phyloP scores from a whole-genome alignment of 2,113 vertebrate genomes.

The Apistogramma diplotaenia region DNA sequence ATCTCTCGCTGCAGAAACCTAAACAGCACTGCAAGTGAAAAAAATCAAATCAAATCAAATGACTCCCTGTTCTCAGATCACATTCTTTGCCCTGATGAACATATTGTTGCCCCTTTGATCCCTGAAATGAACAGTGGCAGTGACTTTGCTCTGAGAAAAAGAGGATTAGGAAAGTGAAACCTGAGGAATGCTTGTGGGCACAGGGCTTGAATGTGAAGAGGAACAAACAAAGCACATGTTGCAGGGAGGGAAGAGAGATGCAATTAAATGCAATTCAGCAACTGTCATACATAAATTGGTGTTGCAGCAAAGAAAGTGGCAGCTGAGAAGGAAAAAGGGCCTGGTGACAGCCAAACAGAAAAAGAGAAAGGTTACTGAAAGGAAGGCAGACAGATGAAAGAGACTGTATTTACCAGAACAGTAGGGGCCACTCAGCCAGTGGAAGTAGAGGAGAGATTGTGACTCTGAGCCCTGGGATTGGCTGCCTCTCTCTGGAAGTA shows the following conservation, averaged over 20 bases:
- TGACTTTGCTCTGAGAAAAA: slow-evolving; percentile 24
- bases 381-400: slow-evolving; percentile 62
- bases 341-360: not conserved
- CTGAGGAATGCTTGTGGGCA: slow-evolving; percentile 16
- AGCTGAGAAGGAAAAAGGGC: slow-evolving; percentile 9
- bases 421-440: slow-evolving; percentile 74
- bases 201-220: not conserved
- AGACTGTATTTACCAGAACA: slow-evolving; percentile 75
- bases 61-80: slow-evolving; percentile 2
- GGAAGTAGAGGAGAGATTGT: slow-evolving; percentile 74
- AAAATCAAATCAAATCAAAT: slow-evolving; percentile 10
- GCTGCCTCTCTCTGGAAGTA: slow-evolving; percentile 80
- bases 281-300: not conserved
- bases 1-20: slow-evolving; percentile 71
- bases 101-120: slow-evolving; percentile 3
- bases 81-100: not conserved
- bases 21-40: slow-evolving; percentile 66
- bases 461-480: slow-evolving; percentile 74
- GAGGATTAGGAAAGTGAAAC: slow-evolving; percentile 39
- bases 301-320: slow-evolving; percentile 3
- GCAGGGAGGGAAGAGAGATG: not conserved
- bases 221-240: not conserved
- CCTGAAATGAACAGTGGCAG: slow-evolving; percentile 25
- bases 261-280: not conserved
- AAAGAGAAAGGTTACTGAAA: not conserved